These are phyloP conservation scores for Drosophila mayaguana DNA, from an alignment of 2,888 invertebrate species.

Conservation along the genomic window DNA sequence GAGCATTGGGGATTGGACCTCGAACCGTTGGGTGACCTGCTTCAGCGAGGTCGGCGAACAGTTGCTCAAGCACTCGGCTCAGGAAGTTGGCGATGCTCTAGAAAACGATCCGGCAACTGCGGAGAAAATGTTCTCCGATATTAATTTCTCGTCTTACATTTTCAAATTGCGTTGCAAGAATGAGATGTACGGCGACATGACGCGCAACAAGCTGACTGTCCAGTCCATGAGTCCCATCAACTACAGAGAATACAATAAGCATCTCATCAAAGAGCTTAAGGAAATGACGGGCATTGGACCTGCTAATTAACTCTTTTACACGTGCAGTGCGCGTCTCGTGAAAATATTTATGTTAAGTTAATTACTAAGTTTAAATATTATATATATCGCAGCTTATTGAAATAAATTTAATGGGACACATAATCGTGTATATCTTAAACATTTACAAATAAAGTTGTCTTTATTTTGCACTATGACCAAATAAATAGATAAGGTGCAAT, in stretches of 20 bases:
- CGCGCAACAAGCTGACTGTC: constrained; percentile 91
- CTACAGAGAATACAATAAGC: constrained; percentile 90
- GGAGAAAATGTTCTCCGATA: constrained; percentile 89
- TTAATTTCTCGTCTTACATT: constrained; percentile 92
- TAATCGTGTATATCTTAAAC: background rate
- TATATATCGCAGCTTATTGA: constrained; percentile 11
- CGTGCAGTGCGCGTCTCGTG: constrained; percentile 43
- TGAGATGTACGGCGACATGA: constrained; percentile 92
- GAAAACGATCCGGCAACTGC: constrained; percentile 89
- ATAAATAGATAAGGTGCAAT: background rate
- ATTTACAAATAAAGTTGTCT: background rate
- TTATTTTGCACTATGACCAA: no score
- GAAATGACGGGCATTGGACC: constrained; percentile 87
- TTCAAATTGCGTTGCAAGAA: constrained; percentile 95
- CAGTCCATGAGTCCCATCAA: constrained; percentile 90
- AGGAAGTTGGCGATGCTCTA: constrained; percentile 92
- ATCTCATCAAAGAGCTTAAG: constrained; percentile 90
- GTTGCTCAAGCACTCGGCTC: constrained; percentile 89
- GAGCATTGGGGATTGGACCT: constrained; percentile 94
- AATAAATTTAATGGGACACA: constrained; percentile 14
- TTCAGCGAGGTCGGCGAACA: constrained; percentile 94
- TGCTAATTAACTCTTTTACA: constrained; percentile 33
- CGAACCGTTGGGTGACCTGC: constrained; percentile 95
- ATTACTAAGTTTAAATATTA: constrained; percentile 25
- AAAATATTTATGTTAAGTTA: constrained; percentile 15